Evolutionary conservation across 2,888 invertebrate species (phyloP).

Genomic region (Lepidochrysops patricia): DNA sequence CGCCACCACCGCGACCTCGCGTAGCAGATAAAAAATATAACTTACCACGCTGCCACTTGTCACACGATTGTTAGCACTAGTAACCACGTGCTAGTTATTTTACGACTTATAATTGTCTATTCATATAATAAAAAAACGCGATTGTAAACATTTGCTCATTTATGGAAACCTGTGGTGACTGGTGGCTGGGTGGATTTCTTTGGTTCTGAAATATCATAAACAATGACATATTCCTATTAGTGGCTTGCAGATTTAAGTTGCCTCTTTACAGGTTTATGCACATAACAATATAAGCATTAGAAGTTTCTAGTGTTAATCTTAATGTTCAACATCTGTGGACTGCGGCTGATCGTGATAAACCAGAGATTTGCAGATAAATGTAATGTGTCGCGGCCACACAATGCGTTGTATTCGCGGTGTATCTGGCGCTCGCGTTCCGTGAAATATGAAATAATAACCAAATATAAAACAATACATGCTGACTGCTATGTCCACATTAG

Average conservation of each 20-base stretch:
- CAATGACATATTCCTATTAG: too few species aligned
- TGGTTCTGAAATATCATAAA: too few species aligned
- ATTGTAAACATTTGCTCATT: too few species aligned
- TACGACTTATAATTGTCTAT: neutral
- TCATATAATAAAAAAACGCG: neutral
- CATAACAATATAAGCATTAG: too few species aligned
- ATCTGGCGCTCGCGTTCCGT: neutral
- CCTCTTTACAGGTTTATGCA: too few species aligned
- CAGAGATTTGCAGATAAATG: neutral
- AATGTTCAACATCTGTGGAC: neutral
- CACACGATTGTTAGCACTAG: neutral
- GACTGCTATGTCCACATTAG: neutral
- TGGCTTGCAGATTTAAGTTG: too few species aligned
- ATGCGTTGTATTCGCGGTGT: neutral
- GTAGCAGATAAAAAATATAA: neutral
- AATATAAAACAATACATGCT: slow-evolving; percentile 3
- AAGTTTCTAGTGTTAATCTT: too few species aligned
- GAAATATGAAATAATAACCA: slow-evolving; percentile 14
- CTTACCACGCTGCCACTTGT: neutral
- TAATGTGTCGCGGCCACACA: neutral
- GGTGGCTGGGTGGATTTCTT: too few species aligned
- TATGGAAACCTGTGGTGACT: too few species aligned
- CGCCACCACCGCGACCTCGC: slow-evolving; percentile 9
- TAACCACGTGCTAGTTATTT: neutral
- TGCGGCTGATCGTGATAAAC: neutral